Evolutionary conservation across 1,140 invertebrate species (phyloP), one percentile per base, ranked within the genome.

Genomic region (Bombus waltoni): DNA sequence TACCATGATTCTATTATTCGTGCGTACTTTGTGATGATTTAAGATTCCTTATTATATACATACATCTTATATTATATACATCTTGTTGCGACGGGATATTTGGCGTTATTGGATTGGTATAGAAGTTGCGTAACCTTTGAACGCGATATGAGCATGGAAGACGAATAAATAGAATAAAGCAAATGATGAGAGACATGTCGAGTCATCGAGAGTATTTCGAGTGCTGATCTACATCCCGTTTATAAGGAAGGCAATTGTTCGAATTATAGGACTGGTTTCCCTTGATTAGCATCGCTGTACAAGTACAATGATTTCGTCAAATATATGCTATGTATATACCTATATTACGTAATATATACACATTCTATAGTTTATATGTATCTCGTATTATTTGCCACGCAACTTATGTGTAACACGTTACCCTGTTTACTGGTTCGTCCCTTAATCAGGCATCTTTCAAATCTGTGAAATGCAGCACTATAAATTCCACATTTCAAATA

Each of bases 181-280:
- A 44, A 32, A 9, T 32, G 18, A 4, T n/a, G 8, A 71, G 28
- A 11, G 22, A 42, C 10, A n/a, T 38, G 57, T 15, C 57, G 47
- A 59, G 57, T 75, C 59, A 35, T 32, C 25, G 47, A 3, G 15
- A n/a, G 32, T 80, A 22, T n/a, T 59, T 85, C 40, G 85, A 59
- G 32, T 80, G 5, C 0, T 0, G 15, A 47, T 80, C 53, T 76
- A 40, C 66, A 66, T 81, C 18, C 42, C n/a, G 3, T 44, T 87
- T 65, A 38, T 44, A 53, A 62, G 9, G 44, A 66, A 38, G 53
- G 4, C 25, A 57, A 35, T 53, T 47, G 73, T 81, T 80, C 75
- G 86, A 80, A 71, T 76, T 81, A 38, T 38, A 82, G 87, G 88
- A 90, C 86, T 89, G 88, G 86, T 89, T 89, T 90, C 82, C 71